Evolutionary conservation across 1,140 invertebrate genomes (phyloP), one percentile per base, ranked within the genome.

Genomic region (Drosophila novamexicana): DNA sequence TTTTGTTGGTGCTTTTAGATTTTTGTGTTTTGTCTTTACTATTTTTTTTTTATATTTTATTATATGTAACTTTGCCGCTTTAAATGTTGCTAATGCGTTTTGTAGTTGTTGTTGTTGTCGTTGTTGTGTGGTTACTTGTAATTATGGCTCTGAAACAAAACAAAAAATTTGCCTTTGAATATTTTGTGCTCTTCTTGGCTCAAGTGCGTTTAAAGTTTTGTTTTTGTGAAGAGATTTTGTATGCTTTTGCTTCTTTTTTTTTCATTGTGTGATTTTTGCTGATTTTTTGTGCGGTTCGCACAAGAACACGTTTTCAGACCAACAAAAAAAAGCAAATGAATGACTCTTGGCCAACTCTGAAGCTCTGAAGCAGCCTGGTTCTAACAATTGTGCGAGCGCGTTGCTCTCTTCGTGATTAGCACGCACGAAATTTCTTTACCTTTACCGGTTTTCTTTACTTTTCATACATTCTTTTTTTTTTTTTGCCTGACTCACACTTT

Each of bases 101-200:
- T 57, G 32, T 42, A 39, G 44, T 49, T 71, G 53, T 57, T 50
- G 52, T 58, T 66, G 62, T 66, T 58, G 61, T 50, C 67, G 52
- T 69, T 81, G 69, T 62, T 50, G 62, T 67, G 61, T 63, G 54
- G 70, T 70, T 67, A 77, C 79, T 81, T 85, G 79, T 82, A 85
- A 85, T 79, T 88, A 66, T 82, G 67, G 61, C 72, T 85, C 82
- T 85, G 82, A 72, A 85, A 85, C 83, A 79, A 79, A 85, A 68
- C 79, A 67, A 81, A 71, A 68, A 65, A 59, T 79, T 68, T 54
- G 63, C 75, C 63, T 75, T 81, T 82, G 49, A 88, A 75, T 75
- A 85, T 76, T 86, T 74, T 80, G 73, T 84, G 81, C 81, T 77
- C 80, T 62, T 49, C 32, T 63, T 32, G 8, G 29, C 32, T 58